Evolutionary conservation across 2,888 invertebrate genomes (phyloP), one percentile per base, ranked within the genome.

Genomic region (Thyatira batis): DNA sequence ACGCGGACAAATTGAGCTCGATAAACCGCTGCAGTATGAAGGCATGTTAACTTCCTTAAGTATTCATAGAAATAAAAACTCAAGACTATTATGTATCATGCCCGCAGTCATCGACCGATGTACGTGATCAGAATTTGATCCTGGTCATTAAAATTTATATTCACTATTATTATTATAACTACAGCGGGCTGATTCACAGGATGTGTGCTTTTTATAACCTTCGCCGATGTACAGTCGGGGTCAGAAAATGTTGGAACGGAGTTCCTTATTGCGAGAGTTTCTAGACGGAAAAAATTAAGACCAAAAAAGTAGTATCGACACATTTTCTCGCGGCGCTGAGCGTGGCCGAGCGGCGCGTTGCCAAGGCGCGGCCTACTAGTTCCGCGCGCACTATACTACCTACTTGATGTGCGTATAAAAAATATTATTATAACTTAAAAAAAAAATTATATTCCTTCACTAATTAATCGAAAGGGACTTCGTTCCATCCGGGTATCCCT

Each of bases 21-120:
- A 30, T 1, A 30, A 30, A 11, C 30, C 11, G 30, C 3, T 2
- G 11, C 8, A 10, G 1, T 30, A 30, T 2, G 11, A 30, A 30
- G 30, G 3, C 30, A 30, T 11, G 1, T 30, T 3, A 1, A 30
- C 11, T 30, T 30, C 11, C 8, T 30, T 3, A 30, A 30, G 30
- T 30, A 30, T 30, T n/a, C n/a, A 17, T 28, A 27, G 9, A 27
- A 48, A 52, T 45, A 53, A 53, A 53, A 53, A 49, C 46, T 43
- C n/a, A n/a, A 27, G 44, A 45, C 49, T 27, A 53, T 52, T 52
- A 52, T 48, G 27, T 23, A 48, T 48, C 52, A 48, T 43, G 52
- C 51, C 39, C 39, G 13, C 27, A 17, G 44, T 49, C 49, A 53
- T 53, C 52, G 52, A 53, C 52, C 52, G 10, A 11, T 1, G 20